A percentile compares a stretch with the other conserved stretches of the same genome.
phyloP scores from a whole-genome alignment of 2,888 invertebrate species.

The Palloptera scutellata region DNA sequence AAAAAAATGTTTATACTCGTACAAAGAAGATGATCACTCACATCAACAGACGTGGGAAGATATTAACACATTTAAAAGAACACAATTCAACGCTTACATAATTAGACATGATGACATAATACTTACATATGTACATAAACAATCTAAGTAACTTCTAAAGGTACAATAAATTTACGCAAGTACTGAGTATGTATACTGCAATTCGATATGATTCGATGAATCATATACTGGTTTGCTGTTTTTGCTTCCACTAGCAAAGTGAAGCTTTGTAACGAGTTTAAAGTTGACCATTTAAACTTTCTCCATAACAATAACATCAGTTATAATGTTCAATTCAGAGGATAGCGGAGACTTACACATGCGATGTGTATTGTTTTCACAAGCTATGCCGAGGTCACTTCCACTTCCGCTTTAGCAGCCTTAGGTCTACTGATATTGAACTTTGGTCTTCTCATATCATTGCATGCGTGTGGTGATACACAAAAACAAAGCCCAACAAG shows the following conservation, averaged over 20 bases:
- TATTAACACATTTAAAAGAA: no score
- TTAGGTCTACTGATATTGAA: slow-evolving; percentile 34
- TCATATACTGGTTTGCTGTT: slow-evolving; percentile 14
- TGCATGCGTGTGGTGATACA: slow-evolving; percentile 16
- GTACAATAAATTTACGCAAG: no score
- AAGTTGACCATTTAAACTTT: slow-evolving; percentile 40
- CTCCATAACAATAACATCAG: slow-evolving; percentile 35
- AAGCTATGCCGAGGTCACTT: slow-evolving; percentile 2
- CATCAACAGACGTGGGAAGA: no score
- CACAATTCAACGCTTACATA: no score
- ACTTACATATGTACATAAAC: no score
- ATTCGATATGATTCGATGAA: slow-evolving; percentile 1
- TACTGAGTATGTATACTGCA: no score
- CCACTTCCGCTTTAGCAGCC: slow-evolving; percentile 21
- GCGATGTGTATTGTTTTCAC: not conserved
- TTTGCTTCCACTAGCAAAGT: slow-evolving; percentile 12
- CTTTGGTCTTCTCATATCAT: slow-evolving; percentile 36
- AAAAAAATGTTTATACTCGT: no score
- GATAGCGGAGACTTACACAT: not conserved
- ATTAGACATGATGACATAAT: no score
- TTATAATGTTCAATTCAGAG: not conserved
- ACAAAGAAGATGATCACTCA: no score
- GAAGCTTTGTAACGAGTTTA: slow-evolving; percentile 33
- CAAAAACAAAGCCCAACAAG: slow-evolving; percentile 7
- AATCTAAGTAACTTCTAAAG: no score